Base-by-base conservation (phyloP, 1,140 invertebrate species). In the Lethocerus indicus region DNA sequence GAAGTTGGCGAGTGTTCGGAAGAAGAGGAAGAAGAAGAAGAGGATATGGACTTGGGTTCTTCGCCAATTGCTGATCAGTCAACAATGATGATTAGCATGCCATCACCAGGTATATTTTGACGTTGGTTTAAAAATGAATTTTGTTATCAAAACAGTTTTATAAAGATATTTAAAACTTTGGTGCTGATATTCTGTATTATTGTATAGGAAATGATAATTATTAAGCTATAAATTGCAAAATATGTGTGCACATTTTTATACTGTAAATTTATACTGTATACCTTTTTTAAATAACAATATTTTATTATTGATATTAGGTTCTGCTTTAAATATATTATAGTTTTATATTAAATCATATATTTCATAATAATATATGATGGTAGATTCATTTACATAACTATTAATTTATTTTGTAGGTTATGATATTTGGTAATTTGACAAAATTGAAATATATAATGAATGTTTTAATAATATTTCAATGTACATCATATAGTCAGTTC, bases 1-100 rank as follows among this genome's bases (percentile, higher is more conserved):
- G 62, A 63, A 43, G 63, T 67, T 50, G 64, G 67, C 49, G 68
- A 70, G 51, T 62, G 62, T 29, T 63, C 64, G 23, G 58, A 55
- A 50, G 58, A 60, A 37, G 58, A 58, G 44, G 58, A 58, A 16
- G 58, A 59, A 21, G 58, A 58, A 7, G 57, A 58, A 42, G 58
- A 60, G 28, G 55, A 58, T 24, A 41, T 50, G 21, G 49, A 52
- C 21, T 51, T 27, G 27, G 46, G 36, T 12, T 55, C 47, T 24
- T 52, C 54, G 7, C 51, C 51, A 18, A 46, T 49, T 16, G 50
- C 54, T 28, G 50, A 57, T 24, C 26, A 53, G 18, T 41, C 53
- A 16, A 47, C 52, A 32, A 14, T 51, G n/a, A 54, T 54, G 24
- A 53, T 57, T 47, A 44, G 45, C 24, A 39, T 54, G 20, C 48